Base-by-base conservation (phyloP, 2,797 vertebrate species). In the Echeneis naucrates region DNA sequence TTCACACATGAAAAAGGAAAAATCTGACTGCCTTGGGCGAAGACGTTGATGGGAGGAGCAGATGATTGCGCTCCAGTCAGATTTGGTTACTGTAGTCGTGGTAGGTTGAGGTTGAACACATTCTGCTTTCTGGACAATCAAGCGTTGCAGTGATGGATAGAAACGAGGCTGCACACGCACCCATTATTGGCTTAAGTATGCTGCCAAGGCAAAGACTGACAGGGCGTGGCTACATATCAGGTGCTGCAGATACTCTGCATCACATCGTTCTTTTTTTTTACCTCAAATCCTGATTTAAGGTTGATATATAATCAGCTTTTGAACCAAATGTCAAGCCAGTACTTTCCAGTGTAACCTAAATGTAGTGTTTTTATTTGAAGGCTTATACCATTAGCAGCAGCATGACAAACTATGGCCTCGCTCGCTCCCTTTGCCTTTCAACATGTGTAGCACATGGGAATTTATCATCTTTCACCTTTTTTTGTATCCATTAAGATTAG, bases 131-230 rank as follows among this genome's bases (percentile, higher is more conserved):
- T 81, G 72, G 59, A 66, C 33, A 70, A 48, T 48, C 26, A 75
- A 85, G 77, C 72, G 69, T 37, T 77, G 61, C 80, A 75, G 27
- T 76, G 72, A 80, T 27, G 79, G 81, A 90, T 80, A 66, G 75
- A 80, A 81, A 75, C 62, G 84, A 87, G 86, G 59, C 63, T 42
- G 51, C 54, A 87, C 72, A 69, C 35, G 81, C n/a, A 35, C 0
- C 35, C 58, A 76, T 30, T 50, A 65, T 40, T 37, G 38, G 32
- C 45, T n/a, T 45, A 80, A 56, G 21, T 61, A 33, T n/a, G 1
- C 14, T 26, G 77, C 87, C 86, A 90, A 84, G 57, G 79, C 32
- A 86, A 89, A 89, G 69, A 63, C 37, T 77, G 17, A 60, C 30
- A 58, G 73, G 63, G 75, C 19, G 69, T 78, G 55, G 75, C 32